Evolutionary conservation across 2,888 invertebrate genomes (phyloP).

Genomic region (Hyles lineata): DNA sequence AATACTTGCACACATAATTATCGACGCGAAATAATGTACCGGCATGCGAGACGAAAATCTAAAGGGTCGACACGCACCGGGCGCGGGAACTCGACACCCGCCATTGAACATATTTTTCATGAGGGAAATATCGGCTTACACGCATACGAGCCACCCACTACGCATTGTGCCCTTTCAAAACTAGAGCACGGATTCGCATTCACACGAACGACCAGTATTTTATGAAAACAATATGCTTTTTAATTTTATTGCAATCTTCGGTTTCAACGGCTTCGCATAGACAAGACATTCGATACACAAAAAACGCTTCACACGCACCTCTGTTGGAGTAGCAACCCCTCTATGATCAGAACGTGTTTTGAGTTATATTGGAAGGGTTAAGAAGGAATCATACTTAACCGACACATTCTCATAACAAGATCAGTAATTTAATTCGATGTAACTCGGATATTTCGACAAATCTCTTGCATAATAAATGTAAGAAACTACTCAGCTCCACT

Average conservation of each 20-base stretch:
- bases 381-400: too few species aligned
- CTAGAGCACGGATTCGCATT: conserved; percentile 51
- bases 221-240: conserved; percentile 28
- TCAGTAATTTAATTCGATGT: too few species aligned
- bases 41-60: conserved; percentile 82
- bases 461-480: too few species aligned
- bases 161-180: conserved; percentile 53
- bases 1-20: conserved; percentile 79
- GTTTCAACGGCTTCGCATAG: conserved; percentile 1
- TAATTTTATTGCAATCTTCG: conserved; percentile 9
- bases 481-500: too few species aligned
- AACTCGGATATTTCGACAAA: too few species aligned
- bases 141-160: conserved; percentile 76
- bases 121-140: conserved; percentile 82
- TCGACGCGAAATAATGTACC: conserved; percentile 83
- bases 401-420: too few species aligned
- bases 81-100: conserved; percentile 75
- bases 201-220: conserved; percentile 58
- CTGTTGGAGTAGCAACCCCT: neutral
- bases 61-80: conserved; percentile 75
- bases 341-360: neutral
- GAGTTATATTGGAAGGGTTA: too few species aligned
- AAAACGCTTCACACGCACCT: neutral
- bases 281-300: neutral
- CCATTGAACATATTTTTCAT: conserved; percentile 78